phyloP scores from a whole-genome alignment of 2,888 invertebrate genomes.

The Drosophila prolongata region DNA sequence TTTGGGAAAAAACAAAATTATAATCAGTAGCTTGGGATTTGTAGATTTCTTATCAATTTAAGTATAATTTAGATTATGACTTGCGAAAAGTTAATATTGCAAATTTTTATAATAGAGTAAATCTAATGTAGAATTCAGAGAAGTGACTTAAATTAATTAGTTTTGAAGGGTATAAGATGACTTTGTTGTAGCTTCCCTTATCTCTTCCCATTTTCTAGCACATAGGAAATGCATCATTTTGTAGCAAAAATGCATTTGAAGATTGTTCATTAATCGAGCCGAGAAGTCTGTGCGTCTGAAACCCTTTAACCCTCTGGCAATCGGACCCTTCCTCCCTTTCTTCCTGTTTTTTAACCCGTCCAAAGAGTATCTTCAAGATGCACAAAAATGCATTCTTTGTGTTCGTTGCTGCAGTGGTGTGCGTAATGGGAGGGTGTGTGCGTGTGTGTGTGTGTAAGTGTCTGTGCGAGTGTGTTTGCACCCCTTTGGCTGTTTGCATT shows the following conservation, averaged over 20 bases:
- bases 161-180: background rate
- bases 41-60: background rate
- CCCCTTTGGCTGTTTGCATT: slow-evolving; percentile 76
- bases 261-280: slow-evolving; percentile 56
- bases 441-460: slow-evolving; percentile 16
- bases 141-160: too few relatives aligned
- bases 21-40: background rate
- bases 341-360: slow-evolving; percentile 26
- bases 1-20: background rate
- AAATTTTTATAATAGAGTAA: too few relatives aligned
- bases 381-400: slow-evolving; percentile 77
- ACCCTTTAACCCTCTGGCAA: slow-evolving; percentile 36
- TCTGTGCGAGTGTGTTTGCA: slow-evolving; percentile 50
- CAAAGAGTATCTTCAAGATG: slow-evolving; percentile 64
- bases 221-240: slow-evolving; percentile 70
- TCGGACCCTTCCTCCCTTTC: slow-evolving; percentile 12
- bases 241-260: slow-evolving; percentile 48
- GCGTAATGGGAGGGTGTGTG: slow-evolving; percentile 15
- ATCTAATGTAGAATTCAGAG: too few relatives aligned
- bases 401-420: slow-evolving; percentile 50
- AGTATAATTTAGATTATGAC: too few relatives aligned
- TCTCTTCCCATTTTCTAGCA: slow-evolving; percentile 2
- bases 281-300: slow-evolving; percentile 15
- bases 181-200: background rate
- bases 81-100: too few relatives aligned